Percentiles rank a stretch among this genome's conserved stretches.
Evolutionary conservation across 2,888 invertebrate genomes (phyloP).

Genomic region (Agrotis clavis): DNA sequence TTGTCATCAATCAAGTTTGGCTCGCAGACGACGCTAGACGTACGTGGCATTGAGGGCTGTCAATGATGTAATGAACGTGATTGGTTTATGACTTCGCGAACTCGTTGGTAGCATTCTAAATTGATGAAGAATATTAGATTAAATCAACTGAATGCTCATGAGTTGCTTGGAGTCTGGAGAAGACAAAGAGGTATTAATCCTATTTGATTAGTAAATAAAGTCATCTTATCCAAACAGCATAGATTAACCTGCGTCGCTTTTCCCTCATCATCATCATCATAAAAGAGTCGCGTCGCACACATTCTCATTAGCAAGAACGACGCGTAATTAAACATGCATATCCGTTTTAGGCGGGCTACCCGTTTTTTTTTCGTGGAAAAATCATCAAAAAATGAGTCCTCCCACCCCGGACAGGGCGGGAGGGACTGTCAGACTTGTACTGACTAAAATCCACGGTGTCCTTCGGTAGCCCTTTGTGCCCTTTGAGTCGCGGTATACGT

Average conservation of each 20-base stretch:
- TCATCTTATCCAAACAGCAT: background rate
- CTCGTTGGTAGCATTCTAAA: background rate
- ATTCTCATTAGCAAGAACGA: too few species aligned
- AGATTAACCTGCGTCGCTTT: background rate
- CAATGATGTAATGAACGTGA: constrained; percentile 20
- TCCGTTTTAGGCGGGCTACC: too few species aligned
- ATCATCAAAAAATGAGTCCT: too few species aligned
- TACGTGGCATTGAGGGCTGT: constrained; percentile 28
- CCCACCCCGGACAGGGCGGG: too few species aligned
- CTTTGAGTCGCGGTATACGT: too few species aligned
- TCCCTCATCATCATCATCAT: too few species aligned
- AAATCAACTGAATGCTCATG: background rate
- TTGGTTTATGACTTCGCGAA: constrained; percentile 17
- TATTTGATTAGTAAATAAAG: background rate
- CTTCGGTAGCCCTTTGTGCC: too few species aligned
- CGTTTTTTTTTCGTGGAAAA: too few species aligned
- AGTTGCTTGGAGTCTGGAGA: background rate
- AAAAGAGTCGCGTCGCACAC: too few species aligned
- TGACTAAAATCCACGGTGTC: too few species aligned
- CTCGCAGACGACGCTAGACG: constrained; percentile 28
- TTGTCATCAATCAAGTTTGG: constrained; percentile 53
- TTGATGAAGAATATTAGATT: background rate
- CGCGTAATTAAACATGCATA: too few species aligned
- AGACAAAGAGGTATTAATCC: background rate
- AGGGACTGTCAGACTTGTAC: too few species aligned